These are phyloP conservation scores for Sialis lutaria DNA, from an alignment of 2,888 invertebrate species.

Conservation along the genomic window DNA sequence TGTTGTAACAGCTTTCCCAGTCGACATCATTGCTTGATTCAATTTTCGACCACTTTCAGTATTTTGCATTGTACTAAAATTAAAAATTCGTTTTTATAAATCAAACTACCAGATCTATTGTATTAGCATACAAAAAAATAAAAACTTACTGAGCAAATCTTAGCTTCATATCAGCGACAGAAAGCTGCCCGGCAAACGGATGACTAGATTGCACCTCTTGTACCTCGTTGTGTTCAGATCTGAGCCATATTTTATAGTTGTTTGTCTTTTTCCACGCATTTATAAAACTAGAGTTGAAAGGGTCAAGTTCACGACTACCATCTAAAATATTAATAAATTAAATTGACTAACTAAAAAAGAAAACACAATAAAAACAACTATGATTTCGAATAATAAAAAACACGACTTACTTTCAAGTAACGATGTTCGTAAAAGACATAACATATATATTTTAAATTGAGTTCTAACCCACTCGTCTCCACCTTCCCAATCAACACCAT, in stretches of 20 bases:
- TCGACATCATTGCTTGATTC: constrained; percentile 81
- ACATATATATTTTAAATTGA: constrained; percentile 76
- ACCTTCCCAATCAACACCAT: constrained; percentile 72
- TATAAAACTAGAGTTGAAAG: constrained; percentile 75
- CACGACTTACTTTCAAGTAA: constrained; percentile 42
- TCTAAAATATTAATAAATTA: constrained; percentile 30
- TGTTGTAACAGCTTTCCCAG: constrained; percentile 75
- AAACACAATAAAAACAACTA: not conserved
- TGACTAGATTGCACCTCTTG: constrained; percentile 63
- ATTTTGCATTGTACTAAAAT: constrained; percentile 75
- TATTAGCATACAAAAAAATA: not conserved
- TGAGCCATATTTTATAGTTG: constrained; percentile 75
- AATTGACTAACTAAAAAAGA: not conserved
- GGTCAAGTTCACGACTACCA: constrained; percentile 63
- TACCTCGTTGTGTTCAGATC: constrained; percentile 45
- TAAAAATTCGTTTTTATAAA: not conserved
- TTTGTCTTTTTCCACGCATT: constrained; percentile 72
- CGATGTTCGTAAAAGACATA: constrained; percentile 67
- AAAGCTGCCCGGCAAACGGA: constrained; percentile 87
- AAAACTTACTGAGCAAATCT: constrained; percentile 71
- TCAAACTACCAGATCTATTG: too few relatives aligned
- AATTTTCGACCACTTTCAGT: constrained; percentile 86
- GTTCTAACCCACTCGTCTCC: constrained; percentile 94
- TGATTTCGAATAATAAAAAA: not conserved
- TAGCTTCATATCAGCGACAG: constrained; percentile 86